Evolutionary conservation across 2,888 invertebrate genomes (phyloP).

Genomic region (Liodrosophila aerea): DNA sequence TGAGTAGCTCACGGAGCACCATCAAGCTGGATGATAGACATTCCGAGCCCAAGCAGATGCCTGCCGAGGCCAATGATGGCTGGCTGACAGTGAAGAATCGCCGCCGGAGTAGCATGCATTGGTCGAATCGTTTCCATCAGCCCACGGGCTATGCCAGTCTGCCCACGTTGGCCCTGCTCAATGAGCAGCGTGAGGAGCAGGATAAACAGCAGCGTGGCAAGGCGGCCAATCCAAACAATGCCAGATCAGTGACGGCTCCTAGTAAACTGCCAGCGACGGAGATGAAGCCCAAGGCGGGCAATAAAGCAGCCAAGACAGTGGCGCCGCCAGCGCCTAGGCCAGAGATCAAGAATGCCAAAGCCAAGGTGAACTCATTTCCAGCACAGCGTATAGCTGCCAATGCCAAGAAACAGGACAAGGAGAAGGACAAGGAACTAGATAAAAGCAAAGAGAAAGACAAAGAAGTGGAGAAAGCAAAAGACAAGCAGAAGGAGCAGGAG

Average conservation of each 20-base stretch:
- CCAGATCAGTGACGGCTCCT: too few species aligned
- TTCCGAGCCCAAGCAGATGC: constrained; percentile 79
- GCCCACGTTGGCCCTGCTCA: constrained; percentile 86
- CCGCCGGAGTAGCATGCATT: constrained; percentile 87
- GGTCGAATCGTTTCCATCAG: constrained; percentile 90
- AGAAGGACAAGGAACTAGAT: constrained; percentile 30
- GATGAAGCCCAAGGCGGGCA: constrained; percentile 19
- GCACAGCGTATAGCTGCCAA: constrained; percentile 39
- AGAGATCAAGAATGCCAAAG: constrained; percentile 81
- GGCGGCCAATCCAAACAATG: too few species aligned
- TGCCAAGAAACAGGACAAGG: constrained; percentile 46
- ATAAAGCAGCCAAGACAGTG: constrained; percentile 29
- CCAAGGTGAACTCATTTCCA: constrained; percentile 80
- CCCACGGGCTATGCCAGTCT: constrained; percentile 92
- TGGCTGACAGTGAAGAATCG: constrained; percentile 95
- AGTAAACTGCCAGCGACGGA: constrained; percentile 4
- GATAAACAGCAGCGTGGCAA: constrained; percentile 54
- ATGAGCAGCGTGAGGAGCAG: constrained; percentile 81
- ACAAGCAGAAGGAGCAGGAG: constrained; percentile 12
- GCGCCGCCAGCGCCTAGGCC: constrained; percentile 59
- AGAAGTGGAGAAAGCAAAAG: constrained; percentile 24
- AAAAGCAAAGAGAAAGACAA: constrained; percentile 28
- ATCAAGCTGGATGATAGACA: constrained; percentile 65
- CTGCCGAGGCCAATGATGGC: constrained; percentile 85
- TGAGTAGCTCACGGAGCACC: constrained; percentile 76